A percentile compares a stretch with the other conserved stretches of the same genome.
Evolutionary conservation across 2,113 vertebrate species (phyloP).

Genomic region (Lycocorax pyrrhopterus): DNA sequence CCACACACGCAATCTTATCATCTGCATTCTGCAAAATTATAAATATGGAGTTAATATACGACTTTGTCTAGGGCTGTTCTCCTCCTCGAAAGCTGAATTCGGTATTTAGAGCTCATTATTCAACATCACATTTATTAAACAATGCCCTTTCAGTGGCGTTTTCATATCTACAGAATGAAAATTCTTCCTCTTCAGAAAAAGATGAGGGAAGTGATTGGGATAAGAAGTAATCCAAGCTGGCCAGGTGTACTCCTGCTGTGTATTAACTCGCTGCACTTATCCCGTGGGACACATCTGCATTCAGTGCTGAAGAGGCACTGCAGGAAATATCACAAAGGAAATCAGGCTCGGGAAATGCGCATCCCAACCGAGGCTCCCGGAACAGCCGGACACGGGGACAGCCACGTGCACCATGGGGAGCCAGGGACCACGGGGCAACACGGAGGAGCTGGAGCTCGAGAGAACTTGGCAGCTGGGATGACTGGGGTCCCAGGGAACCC

Average conservation of each 20-base stretch:
- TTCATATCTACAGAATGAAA: slow-evolving; percentile 64
- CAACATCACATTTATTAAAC: slow-evolving; percentile 59
- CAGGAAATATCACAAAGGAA: slow-evolving; percentile 13
- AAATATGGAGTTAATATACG: slow-evolving; percentile 62
- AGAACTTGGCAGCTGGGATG: neutral
- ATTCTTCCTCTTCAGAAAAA: slow-evolving; percentile 58
- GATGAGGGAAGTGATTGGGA: slow-evolving; percentile 39
- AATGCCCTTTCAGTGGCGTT: slow-evolving; percentile 62
- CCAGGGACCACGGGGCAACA: rapidly evolving
- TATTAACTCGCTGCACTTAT: neutral
- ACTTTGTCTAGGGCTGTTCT: slow-evolving; percentile 60
- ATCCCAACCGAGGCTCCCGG: neutral
- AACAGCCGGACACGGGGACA: neutral
- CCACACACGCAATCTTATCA: slow-evolving; percentile 27
- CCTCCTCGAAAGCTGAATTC: slow-evolving; percentile 57
- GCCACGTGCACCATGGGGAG: rapidly evolving
- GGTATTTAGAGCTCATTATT: slow-evolving; percentile 65
- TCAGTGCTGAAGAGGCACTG: neutral
- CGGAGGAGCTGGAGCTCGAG: neutral
- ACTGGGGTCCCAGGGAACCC: neutral
- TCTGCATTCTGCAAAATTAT: slow-evolving; percentile 61
- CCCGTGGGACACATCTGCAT: slow-evolving; percentile 16
- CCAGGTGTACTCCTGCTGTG: slow-evolving; percentile 48
- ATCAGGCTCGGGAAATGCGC: neutral
- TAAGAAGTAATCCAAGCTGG: slow-evolving; percentile 5